Percentiles rank a stretch among this genome's conserved stretches.
Conservation (phyloP, 2,888 invertebrate genomes). For the Aporophyla nigra region DNA sequence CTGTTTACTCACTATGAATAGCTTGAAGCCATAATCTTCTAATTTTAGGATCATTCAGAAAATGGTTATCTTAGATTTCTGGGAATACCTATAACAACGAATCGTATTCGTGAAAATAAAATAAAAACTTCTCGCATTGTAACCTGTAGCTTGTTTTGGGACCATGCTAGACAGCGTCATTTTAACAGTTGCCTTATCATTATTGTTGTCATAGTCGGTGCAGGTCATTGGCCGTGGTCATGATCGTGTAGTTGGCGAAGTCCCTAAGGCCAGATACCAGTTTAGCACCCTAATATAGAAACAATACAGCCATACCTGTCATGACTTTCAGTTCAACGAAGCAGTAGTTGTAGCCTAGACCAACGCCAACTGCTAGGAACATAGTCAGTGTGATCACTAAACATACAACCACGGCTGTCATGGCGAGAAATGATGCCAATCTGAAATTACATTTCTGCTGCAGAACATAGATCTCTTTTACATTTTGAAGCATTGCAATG, state of each 20-base stretch:
- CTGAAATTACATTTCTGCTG: conserved; percentile 64
- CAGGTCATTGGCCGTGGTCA: not conserved
- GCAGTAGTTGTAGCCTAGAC: conserved; percentile 83
- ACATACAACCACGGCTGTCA: conserved; percentile 75
- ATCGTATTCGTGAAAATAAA: no score
- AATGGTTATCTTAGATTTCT: no score
- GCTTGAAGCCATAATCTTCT: no score
- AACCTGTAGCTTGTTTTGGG: no score
- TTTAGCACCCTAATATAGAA: not conserved
- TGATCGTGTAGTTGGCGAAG: not conserved
- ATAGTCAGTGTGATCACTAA: conserved; percentile 73
- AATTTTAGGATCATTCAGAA: no score
- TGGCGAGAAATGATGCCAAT: conserved; percentile 73
- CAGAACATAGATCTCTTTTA: not conserved
- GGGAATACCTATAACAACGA: no score
- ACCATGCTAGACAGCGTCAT: no score
- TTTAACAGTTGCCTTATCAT: no score
- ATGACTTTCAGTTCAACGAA: conserved; percentile 68
- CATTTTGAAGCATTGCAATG: not conserved
- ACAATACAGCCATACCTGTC: conserved; percentile 27
- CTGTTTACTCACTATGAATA: no score
- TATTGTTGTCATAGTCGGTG: no score
- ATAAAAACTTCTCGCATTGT: no score
- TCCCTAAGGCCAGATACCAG: no score
- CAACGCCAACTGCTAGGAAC: conserved; percentile 75